Conservation (phyloP, 2,888 invertebrate genomes). For the Suillia variegata region DNA sequence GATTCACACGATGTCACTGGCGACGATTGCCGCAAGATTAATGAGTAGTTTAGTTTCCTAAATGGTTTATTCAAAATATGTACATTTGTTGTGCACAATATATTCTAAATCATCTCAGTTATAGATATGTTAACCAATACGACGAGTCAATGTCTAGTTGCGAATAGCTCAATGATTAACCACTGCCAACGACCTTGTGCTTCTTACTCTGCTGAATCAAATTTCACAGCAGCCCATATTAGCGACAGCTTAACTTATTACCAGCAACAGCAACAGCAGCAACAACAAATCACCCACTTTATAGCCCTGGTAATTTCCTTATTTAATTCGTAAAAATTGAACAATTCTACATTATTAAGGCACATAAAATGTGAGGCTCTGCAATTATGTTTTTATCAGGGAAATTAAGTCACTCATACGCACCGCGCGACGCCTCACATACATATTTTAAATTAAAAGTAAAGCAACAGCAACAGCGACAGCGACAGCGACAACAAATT, state of each 20-base stretch:
- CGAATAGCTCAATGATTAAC: too few species aligned
- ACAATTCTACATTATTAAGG: too few species aligned
- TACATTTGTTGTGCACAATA: too few species aligned
- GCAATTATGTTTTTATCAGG: slow-evolving; percentile 26
- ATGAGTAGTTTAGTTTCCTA: too few species aligned
- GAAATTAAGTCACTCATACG: slow-evolving; percentile 40
- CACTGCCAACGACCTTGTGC: slow-evolving; percentile 3
- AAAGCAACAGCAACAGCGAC: slow-evolving; percentile 31
- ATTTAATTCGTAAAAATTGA: background rate
- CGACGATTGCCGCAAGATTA: too few species aligned
- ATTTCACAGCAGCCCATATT: background rate
- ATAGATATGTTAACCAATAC: too few species aligned
- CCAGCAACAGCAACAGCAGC: background rate
- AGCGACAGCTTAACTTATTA: background rate
- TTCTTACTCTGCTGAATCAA: background rate
- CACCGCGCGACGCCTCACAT: slow-evolving; percentile 7
- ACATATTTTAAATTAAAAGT: background rate
- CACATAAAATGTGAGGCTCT: too few species aligned
- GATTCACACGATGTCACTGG: too few species aligned
- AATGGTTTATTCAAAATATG: too few species aligned
- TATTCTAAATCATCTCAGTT: too few species aligned
- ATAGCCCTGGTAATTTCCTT: background rate
- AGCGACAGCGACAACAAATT: slow-evolving; percentile 33
- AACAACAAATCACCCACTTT: background rate
- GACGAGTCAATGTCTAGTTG: too few species aligned